A percentile compares a stretch with the other conserved stretches of the same genome.
Conservation (phyloP, 2,888 invertebrate species). For the Anarsia innoxiella region DNA sequence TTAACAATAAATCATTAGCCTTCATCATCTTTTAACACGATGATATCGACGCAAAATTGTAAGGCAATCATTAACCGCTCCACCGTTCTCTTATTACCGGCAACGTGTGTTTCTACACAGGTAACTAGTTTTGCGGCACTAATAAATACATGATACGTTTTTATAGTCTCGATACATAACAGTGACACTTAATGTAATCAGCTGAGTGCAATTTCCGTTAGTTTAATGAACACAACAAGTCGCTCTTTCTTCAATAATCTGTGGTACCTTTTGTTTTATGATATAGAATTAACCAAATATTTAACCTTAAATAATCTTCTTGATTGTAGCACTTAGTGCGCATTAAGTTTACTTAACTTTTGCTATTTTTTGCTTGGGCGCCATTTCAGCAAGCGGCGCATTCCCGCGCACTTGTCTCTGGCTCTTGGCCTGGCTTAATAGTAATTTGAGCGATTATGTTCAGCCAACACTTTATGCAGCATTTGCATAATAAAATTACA, state of each 20-base stretch:
- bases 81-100: constrained; percentile 4
- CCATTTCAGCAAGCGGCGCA: constrained; percentile 41
- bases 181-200: constrained; percentile 1
- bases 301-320: constrained; percentile 7
- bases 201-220: constrained; percentile 4
- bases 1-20: constrained; percentile 8
- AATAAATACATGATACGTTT: neutral
- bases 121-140: constrained; percentile 1
- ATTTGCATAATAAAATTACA: constrained; percentile 75
- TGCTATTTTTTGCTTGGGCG: constrained; percentile 21
- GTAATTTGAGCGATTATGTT: constrained; percentile 59
- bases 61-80: constrained; percentile 2
- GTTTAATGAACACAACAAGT: too few species aligned
- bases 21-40: constrained; percentile 4
- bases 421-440: constrained; percentile 34
- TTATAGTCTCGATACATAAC: constrained; percentile 2
- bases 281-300: constrained; percentile 3
- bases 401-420: constrained; percentile 41
- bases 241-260: too few species aligned
- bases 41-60: constrained; percentile 3
- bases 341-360: constrained; percentile 19
- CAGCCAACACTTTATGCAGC: constrained; percentile 67
- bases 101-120: constrained; percentile 1
- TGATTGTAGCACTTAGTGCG: constrained; percentile 32
- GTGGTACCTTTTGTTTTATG: too few species aligned